Percentiles rank a stretch among this genome's conserved stretches.
Evolutionary conservation across 53 echinoderm and acorn worm genomes (phyloP).

Genomic region (Mesocentrotus franciscanus): DNA sequence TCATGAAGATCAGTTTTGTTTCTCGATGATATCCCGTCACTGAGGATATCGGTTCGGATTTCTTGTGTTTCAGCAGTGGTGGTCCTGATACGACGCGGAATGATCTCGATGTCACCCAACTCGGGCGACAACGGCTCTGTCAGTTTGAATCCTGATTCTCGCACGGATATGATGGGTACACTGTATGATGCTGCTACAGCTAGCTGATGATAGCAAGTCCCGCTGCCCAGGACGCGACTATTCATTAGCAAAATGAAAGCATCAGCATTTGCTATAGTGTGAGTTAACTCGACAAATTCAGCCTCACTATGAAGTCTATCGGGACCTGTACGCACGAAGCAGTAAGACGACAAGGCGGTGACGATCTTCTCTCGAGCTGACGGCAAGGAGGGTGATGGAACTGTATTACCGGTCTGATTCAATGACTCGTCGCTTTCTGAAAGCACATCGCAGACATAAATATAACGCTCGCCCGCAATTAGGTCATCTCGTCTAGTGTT

Average conservation of each 20-base stretch:
- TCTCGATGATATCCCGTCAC: constrained; percentile 42
- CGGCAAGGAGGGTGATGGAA: constrained; percentile 34
- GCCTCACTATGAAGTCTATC: constrained; percentile 71
- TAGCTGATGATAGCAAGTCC: constrained; percentile 79
- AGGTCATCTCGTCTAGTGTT: constrained; percentile 20
- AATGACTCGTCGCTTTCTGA: constrained; percentile 55
- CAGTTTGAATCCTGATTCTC: constrained; percentile 81
- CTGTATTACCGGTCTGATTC: constrained; percentile 2
- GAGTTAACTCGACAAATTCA: constrained; percentile 71
- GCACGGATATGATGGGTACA: constrained; percentile 76
- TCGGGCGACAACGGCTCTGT: constrained; percentile 67
- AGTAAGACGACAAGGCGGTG: constrained; percentile 79
- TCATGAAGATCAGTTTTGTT: constrained; percentile 55
- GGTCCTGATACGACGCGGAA: constrained; percentile 17
- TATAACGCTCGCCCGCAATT: constrained; percentile 67
- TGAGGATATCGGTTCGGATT: neutral
- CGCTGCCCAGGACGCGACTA: constrained; percentile 71
- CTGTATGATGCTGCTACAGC: constrained; percentile 75
- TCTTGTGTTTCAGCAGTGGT: neutral
- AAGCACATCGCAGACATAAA: constrained; percentile 76
- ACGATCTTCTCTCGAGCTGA: constrained; percentile 75
- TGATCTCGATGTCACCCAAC: constrained; percentile 74
- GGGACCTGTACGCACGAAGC: constrained; percentile 80
- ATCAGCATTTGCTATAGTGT: constrained; percentile 78
- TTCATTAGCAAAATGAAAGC: constrained; percentile 86